phyloP scores from a whole-genome alignment of 2,888 invertebrate species.

The Gastracanthus pulcherrimus region DNA sequence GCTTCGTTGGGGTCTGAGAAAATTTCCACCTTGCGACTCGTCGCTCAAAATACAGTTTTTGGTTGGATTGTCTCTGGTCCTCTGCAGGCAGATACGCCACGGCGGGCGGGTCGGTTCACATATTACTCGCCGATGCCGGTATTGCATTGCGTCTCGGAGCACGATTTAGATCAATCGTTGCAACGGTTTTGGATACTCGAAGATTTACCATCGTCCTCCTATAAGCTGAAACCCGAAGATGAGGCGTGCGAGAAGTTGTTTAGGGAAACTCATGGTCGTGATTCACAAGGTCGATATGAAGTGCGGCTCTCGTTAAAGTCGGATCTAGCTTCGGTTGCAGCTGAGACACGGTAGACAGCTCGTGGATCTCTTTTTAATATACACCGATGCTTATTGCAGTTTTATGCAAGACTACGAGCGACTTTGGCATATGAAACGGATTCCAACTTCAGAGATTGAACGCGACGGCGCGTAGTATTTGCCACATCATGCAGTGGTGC shows the following conservation, averaged over 20 bases:
- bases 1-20: not conserved
- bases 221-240: conserved; percentile 11
- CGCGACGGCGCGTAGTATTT: conserved; percentile 45
- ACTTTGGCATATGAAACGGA: conserved; percentile 43
- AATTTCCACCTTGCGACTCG: not conserved
- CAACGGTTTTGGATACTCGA: not conserved
- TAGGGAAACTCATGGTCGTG: not conserved
- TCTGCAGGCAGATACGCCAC: not conserved
- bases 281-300: not conserved
- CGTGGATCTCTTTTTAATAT: not conserved
- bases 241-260: conserved; percentile 25
- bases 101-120: not conserved
- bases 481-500: conserved; percentile 38
- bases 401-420: conserved; percentile 43
- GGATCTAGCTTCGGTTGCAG: not conserved
- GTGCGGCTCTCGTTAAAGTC: conserved; percentile 19
- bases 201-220: not conserved
- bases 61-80: not conserved
- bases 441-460: not conserved
- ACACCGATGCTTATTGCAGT: conserved; percentile 6
- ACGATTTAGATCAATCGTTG: not conserved
- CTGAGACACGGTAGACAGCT: conserved; percentile 28
- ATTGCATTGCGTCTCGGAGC: not conserved
- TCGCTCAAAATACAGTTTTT: not conserved
- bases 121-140: not conserved